Conservation (phyloP, 2,113 vertebrate species). For the Telmatochromis sp. region DNA sequence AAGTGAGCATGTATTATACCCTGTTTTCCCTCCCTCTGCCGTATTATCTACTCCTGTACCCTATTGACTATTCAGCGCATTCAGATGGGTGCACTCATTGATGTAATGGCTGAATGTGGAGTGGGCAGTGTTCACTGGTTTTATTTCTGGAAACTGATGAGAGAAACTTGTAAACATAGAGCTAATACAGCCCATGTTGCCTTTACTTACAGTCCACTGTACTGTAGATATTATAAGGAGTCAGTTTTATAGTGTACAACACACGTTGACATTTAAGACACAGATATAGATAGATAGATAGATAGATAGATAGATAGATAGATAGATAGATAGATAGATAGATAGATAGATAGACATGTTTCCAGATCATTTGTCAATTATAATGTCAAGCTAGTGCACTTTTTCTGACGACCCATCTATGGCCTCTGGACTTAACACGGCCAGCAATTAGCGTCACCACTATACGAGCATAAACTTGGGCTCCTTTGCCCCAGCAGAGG, state of each 20-base stretch:
- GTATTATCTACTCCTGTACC: conserved; percentile 19
- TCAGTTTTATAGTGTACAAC: neutral
- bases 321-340: no score
- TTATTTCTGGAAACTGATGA: conserved; percentile 5
- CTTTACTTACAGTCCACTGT: neutral
- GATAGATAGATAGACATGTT: neutral
- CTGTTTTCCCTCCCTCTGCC: conserved; percentile 23
- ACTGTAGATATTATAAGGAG: neutral
- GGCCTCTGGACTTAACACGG: neutral
- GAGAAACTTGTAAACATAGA: neutral
- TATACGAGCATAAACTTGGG: neutral
- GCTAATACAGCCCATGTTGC: neutral
- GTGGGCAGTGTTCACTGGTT: conserved; percentile 12
- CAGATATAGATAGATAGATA: neutral
- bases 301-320: neutral
- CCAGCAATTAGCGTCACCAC: neutral
- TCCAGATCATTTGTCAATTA: neutral
- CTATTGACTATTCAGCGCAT: conserved; percentile 37
- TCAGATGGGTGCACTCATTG: conserved; percentile 19
- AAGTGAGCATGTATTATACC: conserved; percentile 50
- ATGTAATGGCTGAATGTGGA: conserved; percentile 27
- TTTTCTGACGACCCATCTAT: neutral
- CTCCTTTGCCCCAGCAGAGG: neutral
- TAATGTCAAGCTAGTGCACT: neutral
- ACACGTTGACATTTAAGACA: neutral